A percentile compares a stretch with the other conserved stretches of the same genome.
phyloP scores from a whole-genome alignment of 2,888 invertebrate species.

The Leptodirus hochenwartii region DNA sequence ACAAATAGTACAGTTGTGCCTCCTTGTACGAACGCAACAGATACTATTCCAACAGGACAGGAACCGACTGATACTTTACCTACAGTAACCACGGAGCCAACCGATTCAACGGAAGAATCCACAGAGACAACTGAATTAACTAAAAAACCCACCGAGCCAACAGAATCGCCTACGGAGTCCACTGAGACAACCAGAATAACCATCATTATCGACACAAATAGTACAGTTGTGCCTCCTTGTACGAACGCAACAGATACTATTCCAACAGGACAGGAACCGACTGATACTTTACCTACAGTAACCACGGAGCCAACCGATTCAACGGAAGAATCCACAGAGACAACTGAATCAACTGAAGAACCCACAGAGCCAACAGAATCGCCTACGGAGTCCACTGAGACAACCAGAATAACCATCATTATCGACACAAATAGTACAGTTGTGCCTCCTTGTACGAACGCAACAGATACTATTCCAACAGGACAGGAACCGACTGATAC shows the following conservation, averaged over 20 bases:
- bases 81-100: constrained; percentile 3
- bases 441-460: not conserved
- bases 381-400: constrained; percentile 1
- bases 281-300: not conserved
- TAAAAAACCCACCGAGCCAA: not conserved
- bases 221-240: not conserved
- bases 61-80: constrained; percentile 1
- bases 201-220: not conserved
- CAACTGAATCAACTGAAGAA: not conserved
- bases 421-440: not conserved
- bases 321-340: not conserved
- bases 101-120: not conserved
- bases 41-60: not conserved
- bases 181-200: too few relatives aligned
- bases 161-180: not conserved
- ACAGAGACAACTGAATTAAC: not conserved
- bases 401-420: not conserved
- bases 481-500: too few relatives aligned
- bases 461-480: too few relatives aligned
- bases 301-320: not conserved
- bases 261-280: not conserved
- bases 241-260: too few relatives aligned
- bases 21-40: not conserved
- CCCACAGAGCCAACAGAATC: not conserved
- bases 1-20: not conserved